phyloP scores from a whole-genome alignment of 2,888 invertebrate genomes.

The Epiperipatus broadwayi region DNA sequence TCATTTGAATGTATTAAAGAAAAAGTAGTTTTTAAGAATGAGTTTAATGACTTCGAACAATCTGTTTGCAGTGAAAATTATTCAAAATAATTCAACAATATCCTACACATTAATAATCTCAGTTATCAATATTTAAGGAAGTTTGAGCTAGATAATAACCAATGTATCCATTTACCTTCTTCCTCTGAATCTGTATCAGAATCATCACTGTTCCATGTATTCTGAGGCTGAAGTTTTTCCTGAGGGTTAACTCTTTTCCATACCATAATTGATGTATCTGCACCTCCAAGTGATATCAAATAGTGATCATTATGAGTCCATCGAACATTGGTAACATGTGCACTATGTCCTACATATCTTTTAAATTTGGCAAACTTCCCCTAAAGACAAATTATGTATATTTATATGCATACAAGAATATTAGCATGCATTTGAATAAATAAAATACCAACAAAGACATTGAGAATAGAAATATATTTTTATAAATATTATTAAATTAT shows the following conservation, averaged over 20 bases:
- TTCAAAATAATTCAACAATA: too few relatives aligned
- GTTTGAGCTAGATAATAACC: too few relatives aligned
- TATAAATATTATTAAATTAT: too few relatives aligned
- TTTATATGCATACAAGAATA: background rate
- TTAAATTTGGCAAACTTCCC: slow-evolving; percentile 29
- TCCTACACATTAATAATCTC: too few relatives aligned
- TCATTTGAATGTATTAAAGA: too few relatives aligned
- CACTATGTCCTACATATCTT: slow-evolving; percentile 23
- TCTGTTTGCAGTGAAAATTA: too few relatives aligned
- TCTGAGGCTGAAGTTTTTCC: background rate
- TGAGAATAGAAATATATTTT: too few relatives aligned
- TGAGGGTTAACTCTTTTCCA: too few relatives aligned
- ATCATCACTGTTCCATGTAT: slow-evolving; percentile 27
- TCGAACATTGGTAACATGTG: slow-evolving; percentile 18
- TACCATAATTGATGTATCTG: slow-evolving; percentile 30
- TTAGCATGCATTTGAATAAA: slow-evolving; percentile 1
- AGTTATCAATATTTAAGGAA: too few relatives aligned
- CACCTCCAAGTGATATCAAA: slow-evolving; percentile 29
- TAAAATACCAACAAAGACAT: background rate
- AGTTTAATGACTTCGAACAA: too few relatives aligned
- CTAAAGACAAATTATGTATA: slow-evolving; percentile 19
- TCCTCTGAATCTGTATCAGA: slow-evolving; percentile 29
- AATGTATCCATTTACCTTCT: slow-evolving; percentile 25
- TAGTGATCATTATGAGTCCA: slow-evolving; percentile 19
- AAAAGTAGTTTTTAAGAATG: too few relatives aligned